phyloP scores from a whole-genome alignment of 2,888 invertebrate genomes.

The Acanthosepion pharaonis region DNA sequence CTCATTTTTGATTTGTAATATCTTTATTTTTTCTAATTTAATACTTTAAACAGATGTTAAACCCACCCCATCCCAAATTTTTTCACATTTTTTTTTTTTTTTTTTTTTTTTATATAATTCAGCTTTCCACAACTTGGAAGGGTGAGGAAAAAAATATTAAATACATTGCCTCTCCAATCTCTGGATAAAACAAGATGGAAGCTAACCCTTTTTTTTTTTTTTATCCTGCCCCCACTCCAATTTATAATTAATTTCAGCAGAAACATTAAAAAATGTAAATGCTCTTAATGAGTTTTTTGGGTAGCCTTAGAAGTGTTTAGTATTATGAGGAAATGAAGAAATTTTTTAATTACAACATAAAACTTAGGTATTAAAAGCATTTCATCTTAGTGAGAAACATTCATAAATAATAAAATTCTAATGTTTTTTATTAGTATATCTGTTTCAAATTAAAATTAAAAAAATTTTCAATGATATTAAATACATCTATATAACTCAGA shows the following conservation, averaged over 20 bases:
- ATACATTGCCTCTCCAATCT: constrained; percentile 46
- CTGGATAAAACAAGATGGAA: constrained; percentile 46
- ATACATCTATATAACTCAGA: neutral
- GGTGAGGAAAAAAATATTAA: constrained; percentile 34
- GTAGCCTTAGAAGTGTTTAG: constrained; percentile 46
- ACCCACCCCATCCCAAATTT: constrained; percentile 44
- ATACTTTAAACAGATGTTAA: neutral
- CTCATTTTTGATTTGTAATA: constrained; percentile 11
- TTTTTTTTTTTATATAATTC: neutral
- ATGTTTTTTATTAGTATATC: neutral
- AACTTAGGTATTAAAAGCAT: neutral
- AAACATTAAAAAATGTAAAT: neutral
- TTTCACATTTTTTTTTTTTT: constrained; percentile 24
- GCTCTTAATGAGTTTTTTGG: constrained; percentile 15
- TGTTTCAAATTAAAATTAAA: neutral
- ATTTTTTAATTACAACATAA: neutral
- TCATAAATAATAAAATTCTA: neutral
- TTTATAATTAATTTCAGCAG: neutral
- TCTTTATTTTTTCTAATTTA: constrained; percentile 40
- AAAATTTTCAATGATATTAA: neutral
- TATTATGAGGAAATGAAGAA: constrained; percentile 24
- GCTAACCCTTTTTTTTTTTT: constrained; percentile 14
- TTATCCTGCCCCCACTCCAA: neutral
- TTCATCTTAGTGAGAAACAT: neutral
- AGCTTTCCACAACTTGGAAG: constrained; percentile 39